Conservation (phyloP, 2,888 invertebrate species). For the Dolichopus griseipennis region DNA sequence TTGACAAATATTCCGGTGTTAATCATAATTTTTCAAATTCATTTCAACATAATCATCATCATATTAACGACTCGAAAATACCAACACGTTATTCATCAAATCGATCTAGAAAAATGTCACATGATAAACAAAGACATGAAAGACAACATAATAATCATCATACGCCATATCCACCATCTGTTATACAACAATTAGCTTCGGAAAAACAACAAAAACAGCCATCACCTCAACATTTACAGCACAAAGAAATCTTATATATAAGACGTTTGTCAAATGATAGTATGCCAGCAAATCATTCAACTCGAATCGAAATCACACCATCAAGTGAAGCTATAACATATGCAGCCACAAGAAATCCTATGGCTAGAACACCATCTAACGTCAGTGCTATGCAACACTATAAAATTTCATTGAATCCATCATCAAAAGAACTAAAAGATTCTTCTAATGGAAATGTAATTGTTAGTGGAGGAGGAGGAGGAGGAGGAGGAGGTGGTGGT, state of each 20-base stretch:
- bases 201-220: conserved; percentile 14
- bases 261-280: conserved; percentile 35
- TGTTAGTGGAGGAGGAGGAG: conserved; percentile 26
- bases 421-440: conserved; percentile 11
- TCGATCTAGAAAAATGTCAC: conserved; percentile 24
- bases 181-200: conserved; percentile 15
- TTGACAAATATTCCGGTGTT: conserved; percentile 41
- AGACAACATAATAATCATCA: conserved; percentile 1
- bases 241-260: conserved; percentile 40
- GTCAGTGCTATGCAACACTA: conserved; percentile 20
- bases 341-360: conserved; percentile 29
- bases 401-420: conserved; percentile 14
- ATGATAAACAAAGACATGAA: conserved; percentile 14
- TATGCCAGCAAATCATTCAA: conserved; percentile 31
- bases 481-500: conserved; percentile 9
- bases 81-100: conserved; percentile 26
- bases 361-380: conserved; percentile 28
- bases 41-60: conserved; percentile 23
- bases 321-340: conserved; percentile 40
- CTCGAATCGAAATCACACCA: conserved; percentile 42
- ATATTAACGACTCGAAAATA: conserved; percentile 8
- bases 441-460: conserved; percentile 24
- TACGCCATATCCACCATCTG: not conserved
- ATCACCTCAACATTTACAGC: conserved; percentile 23
- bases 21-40: conserved; percentile 36